These are phyloP conservation scores for Nothocercus nigrocapillus DNA, from an alignment of 2,113 vertebrate genomes.

Conservation along the genomic window DNA sequence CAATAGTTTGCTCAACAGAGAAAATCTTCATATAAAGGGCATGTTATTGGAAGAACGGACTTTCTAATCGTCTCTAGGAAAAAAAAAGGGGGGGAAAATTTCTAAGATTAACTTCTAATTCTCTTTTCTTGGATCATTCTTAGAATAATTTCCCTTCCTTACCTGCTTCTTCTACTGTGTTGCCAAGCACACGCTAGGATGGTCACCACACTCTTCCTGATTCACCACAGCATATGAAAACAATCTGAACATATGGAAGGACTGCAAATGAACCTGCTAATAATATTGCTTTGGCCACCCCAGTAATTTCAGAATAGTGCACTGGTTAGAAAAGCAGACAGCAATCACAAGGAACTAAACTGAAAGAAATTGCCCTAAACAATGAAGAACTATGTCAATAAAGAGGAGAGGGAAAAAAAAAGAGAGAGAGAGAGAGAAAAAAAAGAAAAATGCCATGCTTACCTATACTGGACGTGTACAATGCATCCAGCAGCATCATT, in stretches of 20 bases:
- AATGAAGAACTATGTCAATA: background rate
- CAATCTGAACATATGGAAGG: background rate
- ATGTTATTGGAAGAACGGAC: background rate
- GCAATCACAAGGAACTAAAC: background rate
- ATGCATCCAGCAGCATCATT: background rate
- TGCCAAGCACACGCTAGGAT: background rate
- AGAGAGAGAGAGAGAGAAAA: background rate
- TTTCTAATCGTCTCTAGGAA: background rate
- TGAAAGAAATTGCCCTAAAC: background rate
- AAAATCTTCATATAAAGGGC: background rate
- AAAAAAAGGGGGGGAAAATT: background rate
- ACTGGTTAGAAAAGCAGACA: background rate
- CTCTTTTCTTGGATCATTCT: background rate
- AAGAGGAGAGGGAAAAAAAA: no score
- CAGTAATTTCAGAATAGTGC: background rate
- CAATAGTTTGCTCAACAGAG: background rate
- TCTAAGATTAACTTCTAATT: background rate
- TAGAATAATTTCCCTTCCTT: background rate
- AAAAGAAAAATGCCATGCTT: slow-evolving; percentile 4
- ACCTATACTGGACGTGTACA: background rate
- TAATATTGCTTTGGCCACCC: background rate
- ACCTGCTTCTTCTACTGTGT: background rate
- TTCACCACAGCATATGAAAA: background rate
- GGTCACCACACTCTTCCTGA: no score
- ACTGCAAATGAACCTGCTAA: background rate